Base-by-base conservation (phyloP, 53 echinoderm and acorn worm genomes). In the Stichopus horrens region DNA sequence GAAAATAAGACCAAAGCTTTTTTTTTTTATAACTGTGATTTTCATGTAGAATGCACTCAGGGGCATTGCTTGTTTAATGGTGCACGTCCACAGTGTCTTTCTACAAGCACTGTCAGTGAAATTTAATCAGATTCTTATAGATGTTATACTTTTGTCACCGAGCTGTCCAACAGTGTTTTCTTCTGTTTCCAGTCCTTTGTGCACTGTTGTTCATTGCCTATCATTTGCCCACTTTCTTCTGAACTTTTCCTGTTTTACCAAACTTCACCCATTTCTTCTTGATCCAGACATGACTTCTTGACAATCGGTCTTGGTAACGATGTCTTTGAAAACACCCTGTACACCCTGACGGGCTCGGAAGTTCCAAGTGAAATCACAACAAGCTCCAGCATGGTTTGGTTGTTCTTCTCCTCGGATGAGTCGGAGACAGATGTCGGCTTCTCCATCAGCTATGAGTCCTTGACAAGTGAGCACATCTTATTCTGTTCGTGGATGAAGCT, bases 241-340 rank as follows among this genome's bases (percentile, higher is more conserved):
- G 7, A 23, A 13, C 75, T 16, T 75, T 23, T 51, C 21, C 22
- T 9, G 51, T 75, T 75, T 9, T 21, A 23, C 21, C 22, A 21
- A 75, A 19, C 6, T 75, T 51, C 6, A 23, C 9, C 75, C 9
- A 4, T 53, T 73, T 54, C 7, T 79, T 58, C 8, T 81, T 52
- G 56, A 58, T 59, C 7, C 88, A 96, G 96, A 5, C 94, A 96
- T 58, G 96, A 96, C 90, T 96, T 96, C 83, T 75, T 96, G 91
- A 86, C 91, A 16, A 90, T 96, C n/a, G 96, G 96, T 13, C 23
- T 87, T 52, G 96, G 96, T 53, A 68, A 60, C 7, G 76, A 4
- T 6, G 74, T 84, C 0, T 91, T 93, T 57, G 87, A 90, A 18
- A 90, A 91, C 77, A 78, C 89, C 7, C 57, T 75, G 51, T 87